A percentile compares a stretch with the other conserved stretches of the same genome.
phyloP scores from a whole-genome alignment of 2,113 vertebrate genomes.

The Miniopterus natalensis region DNA sequence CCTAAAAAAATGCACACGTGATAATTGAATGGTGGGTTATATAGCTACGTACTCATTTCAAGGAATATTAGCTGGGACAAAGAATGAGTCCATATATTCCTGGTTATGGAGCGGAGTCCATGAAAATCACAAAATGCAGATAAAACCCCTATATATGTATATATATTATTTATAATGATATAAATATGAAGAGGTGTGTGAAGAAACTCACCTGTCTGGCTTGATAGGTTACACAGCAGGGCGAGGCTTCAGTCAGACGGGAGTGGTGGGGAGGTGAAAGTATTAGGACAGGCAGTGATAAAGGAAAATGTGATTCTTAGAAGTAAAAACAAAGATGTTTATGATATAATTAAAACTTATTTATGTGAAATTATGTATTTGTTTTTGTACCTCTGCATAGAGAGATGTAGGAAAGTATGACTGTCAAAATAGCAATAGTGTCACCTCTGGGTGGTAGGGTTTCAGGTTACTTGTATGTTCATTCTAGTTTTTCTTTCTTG shows the following conservation, averaged over 20 bases:
- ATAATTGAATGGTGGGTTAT: not conserved
- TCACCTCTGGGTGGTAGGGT: not conserved
- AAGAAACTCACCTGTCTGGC: not conserved
- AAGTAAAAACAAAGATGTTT: slow-evolving; percentile 33
- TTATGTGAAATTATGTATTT: not conserved
- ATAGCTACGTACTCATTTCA: not conserved
- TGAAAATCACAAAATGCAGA: not conserved
- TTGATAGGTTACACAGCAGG: not conserved
- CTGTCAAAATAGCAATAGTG: not conserved
- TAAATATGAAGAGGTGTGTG: not conserved
- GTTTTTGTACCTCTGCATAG: not conserved
- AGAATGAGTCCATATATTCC: not conserved
- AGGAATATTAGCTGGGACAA: not conserved
- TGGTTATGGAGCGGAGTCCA: not conserved
- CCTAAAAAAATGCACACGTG: not conserved
- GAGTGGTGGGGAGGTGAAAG: too few relatives aligned
- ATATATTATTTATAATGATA: not conserved
- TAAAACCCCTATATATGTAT: not conserved
- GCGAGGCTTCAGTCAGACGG: not conserved
- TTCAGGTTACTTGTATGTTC: not conserved
- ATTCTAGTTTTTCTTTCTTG: not conserved
- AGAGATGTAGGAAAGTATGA: not conserved
- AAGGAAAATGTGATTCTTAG: not conserved
- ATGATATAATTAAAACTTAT: not conserved
- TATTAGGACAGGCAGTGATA: not conserved